A percentile compares a stretch with the other conserved stretches of the same genome.
Evolutionary conservation across 2,888 invertebrate species (phyloP).

Genomic region (Luperina nickerlii): DNA sequence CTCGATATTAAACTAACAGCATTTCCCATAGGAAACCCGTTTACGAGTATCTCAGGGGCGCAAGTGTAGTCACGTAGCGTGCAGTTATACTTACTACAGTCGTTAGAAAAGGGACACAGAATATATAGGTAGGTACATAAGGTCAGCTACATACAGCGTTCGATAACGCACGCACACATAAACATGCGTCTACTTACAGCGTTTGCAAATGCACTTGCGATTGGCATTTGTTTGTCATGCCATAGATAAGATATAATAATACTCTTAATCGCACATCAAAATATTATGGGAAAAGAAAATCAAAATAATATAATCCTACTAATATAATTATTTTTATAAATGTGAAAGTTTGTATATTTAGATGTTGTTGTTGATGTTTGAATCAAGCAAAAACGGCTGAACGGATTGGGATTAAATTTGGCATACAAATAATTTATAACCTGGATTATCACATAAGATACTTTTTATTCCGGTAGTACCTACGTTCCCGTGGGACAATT

Average conservation of each 20-base stretch:
- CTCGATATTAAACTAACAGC: conserved; percentile 55
- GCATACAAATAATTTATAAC: no score
- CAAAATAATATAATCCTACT: no score
- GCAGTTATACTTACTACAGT: conserved; percentile 37
- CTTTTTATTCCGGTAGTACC: no score
- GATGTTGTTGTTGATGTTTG: no score
- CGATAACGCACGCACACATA: neutral
- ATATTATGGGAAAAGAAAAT: neutral
- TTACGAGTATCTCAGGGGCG: conserved; percentile 49
- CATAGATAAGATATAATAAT: neutral
- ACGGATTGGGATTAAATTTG: no score
- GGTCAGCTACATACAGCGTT: neutral
- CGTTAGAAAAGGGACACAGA: conserved; percentile 47
- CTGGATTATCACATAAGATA: no score
- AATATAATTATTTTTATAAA: no score
- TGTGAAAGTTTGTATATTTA: no score
- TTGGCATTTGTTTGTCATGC: neutral
- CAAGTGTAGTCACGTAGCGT: conserved; percentile 38
- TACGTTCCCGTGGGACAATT: no score
- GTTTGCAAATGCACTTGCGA: neutral
- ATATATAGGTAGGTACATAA: conserved; percentile 9
- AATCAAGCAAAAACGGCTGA: no score
- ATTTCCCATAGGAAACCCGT: conserved; percentile 55
- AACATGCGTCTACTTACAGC: neutral
- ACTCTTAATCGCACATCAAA: neutral